Evolutionary conservation across 2,888 invertebrate species (phyloP).

Genomic region (Drosophila mayaguana): DNA sequence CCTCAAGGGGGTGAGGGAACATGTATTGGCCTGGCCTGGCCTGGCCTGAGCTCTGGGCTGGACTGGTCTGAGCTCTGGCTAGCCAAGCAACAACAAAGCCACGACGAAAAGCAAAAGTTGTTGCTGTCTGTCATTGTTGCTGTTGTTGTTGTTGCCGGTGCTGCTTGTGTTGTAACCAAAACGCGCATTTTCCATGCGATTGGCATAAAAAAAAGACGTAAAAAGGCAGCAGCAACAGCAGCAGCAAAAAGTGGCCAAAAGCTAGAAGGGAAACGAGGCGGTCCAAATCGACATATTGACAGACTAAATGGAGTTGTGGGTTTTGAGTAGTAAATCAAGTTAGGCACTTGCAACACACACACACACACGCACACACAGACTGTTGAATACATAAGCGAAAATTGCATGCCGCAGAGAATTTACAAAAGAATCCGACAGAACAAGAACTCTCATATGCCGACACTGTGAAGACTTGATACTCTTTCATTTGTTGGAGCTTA

Average conservation of each 20-base stretch:
- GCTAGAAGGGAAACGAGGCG: conserved; percentile 50
- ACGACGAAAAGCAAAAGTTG: conserved; percentile 72
- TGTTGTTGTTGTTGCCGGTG: conserved; percentile 25
- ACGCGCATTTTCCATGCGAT: conserved; percentile 75
- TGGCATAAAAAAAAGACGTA: conserved; percentile 40
- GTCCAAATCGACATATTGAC: conserved; percentile 80
- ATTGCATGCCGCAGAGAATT: conserved; percentile 72
- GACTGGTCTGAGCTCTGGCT: conserved; percentile 21
- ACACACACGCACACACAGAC: conserved; percentile 35
- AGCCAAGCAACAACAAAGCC: conserved; percentile 41
- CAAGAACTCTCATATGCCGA: background rate
- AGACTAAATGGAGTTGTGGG: conserved; percentile 81
- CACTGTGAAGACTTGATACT: conserved; percentile 14
- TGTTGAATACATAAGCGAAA: conserved; percentile 66
- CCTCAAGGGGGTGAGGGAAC: background rate
- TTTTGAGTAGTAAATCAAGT: conserved; percentile 81
- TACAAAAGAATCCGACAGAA: conserved; percentile 32
- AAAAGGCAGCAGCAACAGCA: conserved; percentile 11
- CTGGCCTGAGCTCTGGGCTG: conserved; percentile 10
- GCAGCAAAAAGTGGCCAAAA: conserved; percentile 27
- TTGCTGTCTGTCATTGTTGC: conserved; percentile 37
- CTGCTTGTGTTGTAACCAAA: conserved; percentile 66
- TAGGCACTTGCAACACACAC: conserved; percentile 62
- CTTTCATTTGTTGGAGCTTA: background rate
- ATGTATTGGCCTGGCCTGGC: background rate